Conservation (phyloP, 2,888 invertebrate species). For the Ptychoptera contaminata region DNA sequence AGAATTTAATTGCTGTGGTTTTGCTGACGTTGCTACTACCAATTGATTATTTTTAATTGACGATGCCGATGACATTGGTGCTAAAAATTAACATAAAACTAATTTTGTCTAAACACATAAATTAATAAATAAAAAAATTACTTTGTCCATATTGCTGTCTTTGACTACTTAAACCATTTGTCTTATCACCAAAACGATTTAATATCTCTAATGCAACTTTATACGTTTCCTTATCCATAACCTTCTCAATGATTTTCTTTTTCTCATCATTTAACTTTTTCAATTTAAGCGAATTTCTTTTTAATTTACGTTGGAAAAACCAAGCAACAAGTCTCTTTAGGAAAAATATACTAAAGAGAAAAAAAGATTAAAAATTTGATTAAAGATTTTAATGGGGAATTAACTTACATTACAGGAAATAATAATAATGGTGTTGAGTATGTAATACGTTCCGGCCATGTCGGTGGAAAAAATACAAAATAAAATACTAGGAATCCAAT, state of each 20-base stretch:
- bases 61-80: no score
- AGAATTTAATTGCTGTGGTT: no score
- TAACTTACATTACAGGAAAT: slow-evolving; percentile 70
- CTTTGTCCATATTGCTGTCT: slow-evolving; percentile 5
- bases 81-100: no score
- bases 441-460: slow-evolving; percentile 54
- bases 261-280: slow-evolving; percentile 61
- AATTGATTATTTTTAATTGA: no score
- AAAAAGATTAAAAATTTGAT: no score
- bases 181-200: slow-evolving; percentile 26
- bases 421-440: slow-evolving; percentile 65
- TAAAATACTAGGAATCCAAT: slow-evolving; percentile 58
- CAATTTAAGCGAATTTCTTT: slow-evolving; percentile 59
- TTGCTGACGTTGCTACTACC: no score
- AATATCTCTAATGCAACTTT: slow-evolving; percentile 40
- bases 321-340: slow-evolving; percentile 67
- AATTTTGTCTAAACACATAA: no score
- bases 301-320: slow-evolving; percentile 74
- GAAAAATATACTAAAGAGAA: slow-evolving; percentile 47
- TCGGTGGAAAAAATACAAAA: slow-evolving; percentile 63
- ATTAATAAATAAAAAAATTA: neutral
- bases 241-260: slow-evolving; percentile 79
- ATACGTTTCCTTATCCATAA: slow-evolving; percentile 95
- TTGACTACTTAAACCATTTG: slow-evolving; percentile 11
- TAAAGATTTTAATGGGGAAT: neutral